Conservation (phyloP, 2,888 invertebrate genomes). For the Drosophila helvetica region DNA sequence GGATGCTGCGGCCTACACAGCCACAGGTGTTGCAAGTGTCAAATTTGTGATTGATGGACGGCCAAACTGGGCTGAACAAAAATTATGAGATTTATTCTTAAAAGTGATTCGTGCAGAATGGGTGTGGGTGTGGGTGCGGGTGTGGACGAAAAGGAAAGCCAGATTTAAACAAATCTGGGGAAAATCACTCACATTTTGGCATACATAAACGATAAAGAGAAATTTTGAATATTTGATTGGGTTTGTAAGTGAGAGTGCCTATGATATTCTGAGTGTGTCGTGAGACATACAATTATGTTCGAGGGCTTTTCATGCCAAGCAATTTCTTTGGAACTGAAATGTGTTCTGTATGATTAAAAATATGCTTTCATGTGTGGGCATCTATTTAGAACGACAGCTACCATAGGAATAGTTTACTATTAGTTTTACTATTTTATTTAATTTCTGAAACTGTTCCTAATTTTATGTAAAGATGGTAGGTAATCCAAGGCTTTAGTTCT, state of each 20-base stretch:
- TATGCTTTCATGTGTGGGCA: not conserved
- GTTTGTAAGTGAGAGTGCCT: constrained; percentile 7
- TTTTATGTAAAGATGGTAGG: no score
- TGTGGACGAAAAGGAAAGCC: constrained; percentile 27
- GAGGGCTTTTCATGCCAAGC: not conserved
- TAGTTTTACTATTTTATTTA: no score
- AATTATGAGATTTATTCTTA: constrained; percentile 58
- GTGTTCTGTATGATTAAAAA: not conserved
- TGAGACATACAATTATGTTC: not conserved
- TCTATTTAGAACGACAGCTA: no score
- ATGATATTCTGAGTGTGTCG: not conserved
- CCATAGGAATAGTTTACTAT: no score
- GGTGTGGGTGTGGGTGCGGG: no score
- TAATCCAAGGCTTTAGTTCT: no score
- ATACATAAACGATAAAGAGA: not conserved
- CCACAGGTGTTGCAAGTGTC: constrained; percentile 68
- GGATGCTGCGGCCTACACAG: constrained; percentile 26
- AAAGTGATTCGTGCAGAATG: constrained; percentile 15
- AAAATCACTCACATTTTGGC: not conserved
- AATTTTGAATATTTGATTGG: not conserved
- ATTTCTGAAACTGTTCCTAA: no score
- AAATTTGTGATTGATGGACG: constrained; percentile 65
- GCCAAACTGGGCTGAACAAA: constrained; percentile 16
- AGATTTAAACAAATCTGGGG: constrained; percentile 37
- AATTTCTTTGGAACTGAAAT: not conserved